phyloP scores from a whole-genome alignment of 2,797 vertebrate genomes.

The Neopelma chrysocephalum region DNA sequence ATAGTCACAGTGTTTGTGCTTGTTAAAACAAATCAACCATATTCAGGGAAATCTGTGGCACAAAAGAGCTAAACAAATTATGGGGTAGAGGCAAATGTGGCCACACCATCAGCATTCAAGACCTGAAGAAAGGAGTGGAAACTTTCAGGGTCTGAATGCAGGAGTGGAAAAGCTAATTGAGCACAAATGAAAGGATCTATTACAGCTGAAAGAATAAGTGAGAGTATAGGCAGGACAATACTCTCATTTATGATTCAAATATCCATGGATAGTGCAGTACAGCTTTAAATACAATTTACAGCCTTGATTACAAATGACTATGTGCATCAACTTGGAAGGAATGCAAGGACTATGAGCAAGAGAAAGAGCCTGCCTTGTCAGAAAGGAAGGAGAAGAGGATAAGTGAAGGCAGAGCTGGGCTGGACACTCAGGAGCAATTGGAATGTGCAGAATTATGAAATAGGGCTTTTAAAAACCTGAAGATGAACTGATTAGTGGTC shows the following conservation, averaged over 20 bases:
- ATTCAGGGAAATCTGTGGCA: slow-evolving; percentile 45
- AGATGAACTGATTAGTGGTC: slow-evolving; percentile 37
- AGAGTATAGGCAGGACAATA: background rate
- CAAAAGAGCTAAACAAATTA: slow-evolving; percentile 68
- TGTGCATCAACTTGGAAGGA: slow-evolving; percentile 38
- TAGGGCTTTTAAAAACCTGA: slow-evolving; percentile 34
- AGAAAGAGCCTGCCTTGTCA: slow-evolving; percentile 7
- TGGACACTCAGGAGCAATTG: background rate
- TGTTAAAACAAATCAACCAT: slow-evolving; percentile 75
- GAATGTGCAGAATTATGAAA: slow-evolving; percentile 13
- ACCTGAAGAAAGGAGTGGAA: slow-evolving; percentile 55
- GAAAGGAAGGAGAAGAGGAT: background rate
- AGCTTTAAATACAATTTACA: slow-evolving; percentile 24
- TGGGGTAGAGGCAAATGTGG: slow-evolving; percentile 26
- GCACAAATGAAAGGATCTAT: slow-evolving; percentile 42
- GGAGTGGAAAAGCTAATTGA: slow-evolving; percentile 50
- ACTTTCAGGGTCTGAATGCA: slow-evolving; percentile 49
- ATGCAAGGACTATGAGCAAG: background rate
- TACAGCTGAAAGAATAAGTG: background rate
- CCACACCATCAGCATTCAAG: slow-evolving; percentile 46
- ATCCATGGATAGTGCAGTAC: background rate
- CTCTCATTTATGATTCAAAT: slow-evolving; percentile 35
- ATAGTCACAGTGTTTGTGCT: background rate
- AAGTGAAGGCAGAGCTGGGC: background rate
- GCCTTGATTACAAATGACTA: slow-evolving; percentile 11